These are phyloP conservation scores for Cariama cristata DNA, from an alignment of 2,113 vertebrate species.

Conservation along the genomic window DNA sequence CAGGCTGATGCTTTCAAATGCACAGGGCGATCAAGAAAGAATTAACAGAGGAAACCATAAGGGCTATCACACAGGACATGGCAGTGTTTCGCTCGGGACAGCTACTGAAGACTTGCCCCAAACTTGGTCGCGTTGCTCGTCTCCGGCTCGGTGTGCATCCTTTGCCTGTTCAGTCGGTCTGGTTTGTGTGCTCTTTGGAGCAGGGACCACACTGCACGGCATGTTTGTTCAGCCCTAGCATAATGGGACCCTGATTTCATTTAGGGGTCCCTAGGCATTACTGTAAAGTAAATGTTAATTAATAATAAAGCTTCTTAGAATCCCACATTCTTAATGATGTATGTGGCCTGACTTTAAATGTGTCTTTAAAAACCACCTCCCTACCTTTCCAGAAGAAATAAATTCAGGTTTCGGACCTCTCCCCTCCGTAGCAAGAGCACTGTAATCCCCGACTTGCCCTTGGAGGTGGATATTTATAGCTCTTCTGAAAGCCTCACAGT, in stretches of 20 bases:
- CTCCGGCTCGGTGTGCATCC: neutral
- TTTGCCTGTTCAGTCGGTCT: too few species aligned
- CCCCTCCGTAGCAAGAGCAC: neutral
- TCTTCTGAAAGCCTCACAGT: neutral
- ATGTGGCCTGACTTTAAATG: neutral
- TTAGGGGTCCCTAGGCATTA: neutral
- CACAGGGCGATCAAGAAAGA: neutral
- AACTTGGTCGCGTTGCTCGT: fast-evolving
- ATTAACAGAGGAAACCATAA: neutral
- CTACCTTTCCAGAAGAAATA: neutral
- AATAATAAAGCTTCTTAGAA: neutral
- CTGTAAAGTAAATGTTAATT: neutral
- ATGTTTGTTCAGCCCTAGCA: neutral
- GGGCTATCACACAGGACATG: fast-evolving
- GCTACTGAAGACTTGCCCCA: neutral
- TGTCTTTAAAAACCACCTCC: neutral
- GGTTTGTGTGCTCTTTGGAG: neutral
- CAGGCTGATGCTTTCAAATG: neutral
- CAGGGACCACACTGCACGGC: fast-evolving
- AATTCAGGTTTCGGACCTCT: neutral
- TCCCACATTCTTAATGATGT: neutral
- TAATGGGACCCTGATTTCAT: neutral
- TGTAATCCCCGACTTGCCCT: neutral
- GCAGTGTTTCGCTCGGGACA: neutral
- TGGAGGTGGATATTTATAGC: fast-evolving